These are phyloP conservation scores for Propithecus coquereli DNA, from an alignment of 2,113 vertebrate species.

Conservation along the genomic window DNA sequence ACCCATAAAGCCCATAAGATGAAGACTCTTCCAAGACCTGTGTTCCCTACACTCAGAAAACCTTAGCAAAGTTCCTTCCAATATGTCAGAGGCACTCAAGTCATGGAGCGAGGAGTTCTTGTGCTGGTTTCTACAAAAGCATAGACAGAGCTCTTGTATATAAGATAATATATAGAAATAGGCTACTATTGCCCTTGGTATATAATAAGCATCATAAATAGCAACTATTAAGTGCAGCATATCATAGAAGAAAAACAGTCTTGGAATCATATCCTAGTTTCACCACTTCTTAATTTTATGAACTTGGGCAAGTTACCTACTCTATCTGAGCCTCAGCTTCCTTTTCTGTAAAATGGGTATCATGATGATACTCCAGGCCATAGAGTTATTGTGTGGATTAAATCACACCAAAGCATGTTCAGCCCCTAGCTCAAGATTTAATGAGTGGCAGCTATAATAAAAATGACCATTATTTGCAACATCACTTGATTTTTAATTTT, in stretches of 20 bases:
- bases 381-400: neutral
- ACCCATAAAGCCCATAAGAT: neutral
- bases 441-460: neutral
- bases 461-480: neutral
- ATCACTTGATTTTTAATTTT: neutral
- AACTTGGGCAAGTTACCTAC: neutral
- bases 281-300: neutral
- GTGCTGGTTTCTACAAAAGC: neutral
- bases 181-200: neutral
- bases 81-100: neutral
- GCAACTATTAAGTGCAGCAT: neutral
- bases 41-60: neutral
- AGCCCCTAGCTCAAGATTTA: neutral
- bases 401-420: neutral
- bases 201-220: neutral
- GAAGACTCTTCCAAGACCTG: neutral
- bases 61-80: neutral
- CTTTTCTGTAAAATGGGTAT: neutral
- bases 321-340: neutral
- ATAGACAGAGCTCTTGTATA: neutral
- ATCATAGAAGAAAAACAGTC: neutral
- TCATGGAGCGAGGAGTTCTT: neutral
- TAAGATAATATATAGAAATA: neutral
- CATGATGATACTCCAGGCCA: neutral
- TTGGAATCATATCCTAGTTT: neutral